Percentiles rank a stretch among this genome's conserved stretches.
Conservation (phyloP, 2,888 invertebrate genomes). For the Standfussiana lucernea region DNA sequence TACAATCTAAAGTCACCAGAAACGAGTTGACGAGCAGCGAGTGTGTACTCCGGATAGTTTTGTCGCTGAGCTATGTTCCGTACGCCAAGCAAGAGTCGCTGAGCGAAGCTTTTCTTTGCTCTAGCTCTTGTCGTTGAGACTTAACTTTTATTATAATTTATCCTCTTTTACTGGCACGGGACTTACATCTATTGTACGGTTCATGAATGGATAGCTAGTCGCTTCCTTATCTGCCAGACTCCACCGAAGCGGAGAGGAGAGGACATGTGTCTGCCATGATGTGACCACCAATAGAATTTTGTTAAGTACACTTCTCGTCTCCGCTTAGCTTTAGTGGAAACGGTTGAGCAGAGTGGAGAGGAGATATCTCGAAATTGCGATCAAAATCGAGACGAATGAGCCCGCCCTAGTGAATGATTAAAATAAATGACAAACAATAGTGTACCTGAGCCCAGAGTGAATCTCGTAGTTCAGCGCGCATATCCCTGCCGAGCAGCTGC, state of each 20-base stretch:
- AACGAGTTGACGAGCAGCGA: neutral
- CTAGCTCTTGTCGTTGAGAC: neutral
- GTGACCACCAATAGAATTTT: no score
- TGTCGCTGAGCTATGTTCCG: no score
- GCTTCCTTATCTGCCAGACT: neutral
- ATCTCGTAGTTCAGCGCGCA: slow-evolving; percentile 95
- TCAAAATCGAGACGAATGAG: no score
- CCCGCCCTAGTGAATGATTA: neutral
- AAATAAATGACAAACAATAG: neutral
- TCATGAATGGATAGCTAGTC: neutral
- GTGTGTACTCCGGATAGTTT: no score
- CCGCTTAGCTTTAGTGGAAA: no score
- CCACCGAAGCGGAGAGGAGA: no score
- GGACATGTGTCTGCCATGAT: no score
- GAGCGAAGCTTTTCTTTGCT: neutral
- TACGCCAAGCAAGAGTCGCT: no score
- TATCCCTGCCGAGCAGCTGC: slow-evolving; percentile 94
- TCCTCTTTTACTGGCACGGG: neutral
- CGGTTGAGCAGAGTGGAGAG: no score
- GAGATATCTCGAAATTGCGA: no score
- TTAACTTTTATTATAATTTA: neutral
- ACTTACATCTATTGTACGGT: neutral
- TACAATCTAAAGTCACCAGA: neutral
- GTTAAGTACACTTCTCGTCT: no score
- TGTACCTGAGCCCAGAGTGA: slow-evolving; percentile 93